These are phyloP conservation scores for Eupithecia subfuscata DNA, from an alignment of 2,888 invertebrate genomes.

Conservation along the genomic window DNA sequence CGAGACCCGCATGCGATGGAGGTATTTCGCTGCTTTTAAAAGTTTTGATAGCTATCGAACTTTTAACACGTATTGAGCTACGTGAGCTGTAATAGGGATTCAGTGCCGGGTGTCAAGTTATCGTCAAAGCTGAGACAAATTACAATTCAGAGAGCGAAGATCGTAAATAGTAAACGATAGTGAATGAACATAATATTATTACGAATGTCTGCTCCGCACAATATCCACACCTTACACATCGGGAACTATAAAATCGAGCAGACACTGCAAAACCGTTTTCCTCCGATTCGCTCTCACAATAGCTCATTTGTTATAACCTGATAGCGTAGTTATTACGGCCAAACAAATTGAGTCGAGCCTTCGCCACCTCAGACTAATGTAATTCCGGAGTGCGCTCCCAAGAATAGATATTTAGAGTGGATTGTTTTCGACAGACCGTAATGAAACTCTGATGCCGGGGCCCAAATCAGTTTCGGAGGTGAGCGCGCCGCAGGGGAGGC, in stretches of 20 bases:
- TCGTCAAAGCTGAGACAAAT: constrained; percentile 13
- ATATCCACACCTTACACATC: constrained; percentile 19
- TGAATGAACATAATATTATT: constrained; percentile 8
- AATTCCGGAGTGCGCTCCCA: constrained; percentile 82
- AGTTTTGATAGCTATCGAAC: constrained; percentile 41
- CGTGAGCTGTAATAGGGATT: constrained; percentile 25
- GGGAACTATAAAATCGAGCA: constrained; percentile 69
- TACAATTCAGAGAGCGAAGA: neutral
- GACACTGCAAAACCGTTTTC: constrained; percentile 77
- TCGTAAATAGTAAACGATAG: constrained; percentile 13
- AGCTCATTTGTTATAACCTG: constrained; percentile 83
- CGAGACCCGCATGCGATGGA: constrained; percentile 62
- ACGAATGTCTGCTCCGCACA: constrained; percentile 7
- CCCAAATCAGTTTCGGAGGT: constrained; percentile 82
- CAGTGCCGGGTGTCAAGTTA: constrained; percentile 10
- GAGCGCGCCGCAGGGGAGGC: constrained; percentile 82
- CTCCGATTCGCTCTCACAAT: constrained; percentile 79
- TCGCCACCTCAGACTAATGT: constrained; percentile 85
- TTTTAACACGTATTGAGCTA: constrained; percentile 36
- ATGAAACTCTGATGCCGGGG: constrained; percentile 83
- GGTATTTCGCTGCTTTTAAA: constrained; percentile 55
- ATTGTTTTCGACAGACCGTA: constrained; percentile 85
- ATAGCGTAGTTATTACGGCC: constrained; percentile 82
- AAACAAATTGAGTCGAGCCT: constrained; percentile 84
- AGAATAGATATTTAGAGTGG: constrained; percentile 85